Conservation (phyloP, 2,113 vertebrate species). For the Lagopus leucura region DNA sequence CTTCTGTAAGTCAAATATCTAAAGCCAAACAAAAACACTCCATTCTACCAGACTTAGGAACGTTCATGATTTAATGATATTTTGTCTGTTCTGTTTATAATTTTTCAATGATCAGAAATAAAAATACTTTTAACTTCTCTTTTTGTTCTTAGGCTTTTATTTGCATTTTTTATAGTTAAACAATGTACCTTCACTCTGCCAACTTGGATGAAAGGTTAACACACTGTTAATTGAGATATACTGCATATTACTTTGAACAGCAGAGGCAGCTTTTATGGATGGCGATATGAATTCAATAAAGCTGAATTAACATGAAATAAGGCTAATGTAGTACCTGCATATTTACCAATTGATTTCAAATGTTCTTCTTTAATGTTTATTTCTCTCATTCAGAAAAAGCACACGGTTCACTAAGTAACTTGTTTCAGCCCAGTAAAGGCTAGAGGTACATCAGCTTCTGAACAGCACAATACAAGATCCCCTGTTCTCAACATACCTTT, state of each 20-base stretch:
- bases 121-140: background rate
- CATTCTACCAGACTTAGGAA: background rate
- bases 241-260: constrained; percentile 56
- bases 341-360: constrained; percentile 50
- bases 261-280: constrained; percentile 41
- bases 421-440: background rate
- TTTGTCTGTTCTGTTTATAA: background rate
- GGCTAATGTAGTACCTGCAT: constrained; percentile 30
- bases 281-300: constrained; percentile 56
- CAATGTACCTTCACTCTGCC: constrained; percentile 27
- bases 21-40: background rate
- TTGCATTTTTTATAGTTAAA: constrained; percentile 28
- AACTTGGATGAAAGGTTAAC: constrained; percentile 53
- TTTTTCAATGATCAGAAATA: background rate
- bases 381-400: constrained; percentile 34
- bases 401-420: background rate
- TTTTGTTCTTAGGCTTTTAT: background rate
- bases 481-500: background rate
- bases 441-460: background rate
- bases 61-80: background rate
- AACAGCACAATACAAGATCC: background rate
- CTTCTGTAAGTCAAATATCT: background rate
- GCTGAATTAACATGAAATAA: constrained; percentile 66
- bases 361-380: constrained; percentile 49
- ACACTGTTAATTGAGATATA: constrained; percentile 58